A percentile compares a stretch with the other conserved stretches of the same genome.
These are phyloP conservation scores for Egretta garzetta DNA, from an alignment of 2,113 vertebrate species.

Conservation along the genomic window DNA sequence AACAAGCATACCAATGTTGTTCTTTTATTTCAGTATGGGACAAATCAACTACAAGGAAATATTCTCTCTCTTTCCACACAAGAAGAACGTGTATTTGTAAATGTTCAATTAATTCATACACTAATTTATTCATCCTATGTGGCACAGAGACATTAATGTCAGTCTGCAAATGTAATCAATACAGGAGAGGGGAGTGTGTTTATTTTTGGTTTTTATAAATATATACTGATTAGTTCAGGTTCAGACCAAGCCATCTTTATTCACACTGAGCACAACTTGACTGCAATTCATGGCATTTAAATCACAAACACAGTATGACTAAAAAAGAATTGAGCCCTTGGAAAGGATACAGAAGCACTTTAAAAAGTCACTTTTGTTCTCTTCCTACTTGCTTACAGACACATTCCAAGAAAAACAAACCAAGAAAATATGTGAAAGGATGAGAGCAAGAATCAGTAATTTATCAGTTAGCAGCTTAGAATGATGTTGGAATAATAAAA, in stretches of 20 bases:
- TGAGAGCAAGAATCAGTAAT: neutral
- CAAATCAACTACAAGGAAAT: neutral
- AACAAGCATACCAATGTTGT: neutral
- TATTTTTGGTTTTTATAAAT: neutral
- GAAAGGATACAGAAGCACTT: neutral
- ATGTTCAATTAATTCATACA: neutral
- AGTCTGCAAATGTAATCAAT: neutral
- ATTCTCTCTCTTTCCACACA: neutral
- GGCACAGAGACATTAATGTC: neutral
- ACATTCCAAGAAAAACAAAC: neutral
- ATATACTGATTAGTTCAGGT: neutral
- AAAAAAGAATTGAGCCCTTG: neutral
- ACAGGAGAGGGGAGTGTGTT: neutral
- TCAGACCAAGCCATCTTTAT: neutral
- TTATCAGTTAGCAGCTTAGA: neutral
- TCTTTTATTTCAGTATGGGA: neutral
- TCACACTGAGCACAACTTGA: neutral
- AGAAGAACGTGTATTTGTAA: neutral
- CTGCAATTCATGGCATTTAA: neutral
- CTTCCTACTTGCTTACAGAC: neutral
- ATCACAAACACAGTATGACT: neutral
- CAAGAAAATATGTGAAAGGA: neutral
- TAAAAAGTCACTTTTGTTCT: neutral
- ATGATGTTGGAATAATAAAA: neutral
- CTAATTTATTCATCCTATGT: neutral